Base-by-base conservation (phyloP, 1,140 invertebrate species). In the Drosophila rufa region DNA sequence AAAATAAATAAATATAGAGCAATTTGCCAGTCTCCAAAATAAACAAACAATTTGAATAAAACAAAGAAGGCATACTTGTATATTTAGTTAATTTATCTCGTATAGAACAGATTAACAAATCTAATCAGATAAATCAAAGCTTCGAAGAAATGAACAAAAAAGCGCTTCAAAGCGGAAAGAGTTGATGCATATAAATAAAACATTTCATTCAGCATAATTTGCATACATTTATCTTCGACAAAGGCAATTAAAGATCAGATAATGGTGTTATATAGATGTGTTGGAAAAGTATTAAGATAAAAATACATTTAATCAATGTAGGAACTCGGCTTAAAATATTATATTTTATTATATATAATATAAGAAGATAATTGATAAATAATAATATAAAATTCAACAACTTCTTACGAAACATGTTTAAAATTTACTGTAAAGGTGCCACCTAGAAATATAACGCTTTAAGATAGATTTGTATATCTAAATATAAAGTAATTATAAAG, bases 131-230 rank as follows among this genome's bases (percentile, higher is more conserved):
- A 30, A 71, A 42, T 68, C 42, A 57, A 48, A 36, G 47, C 22
- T 12, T 55, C 33, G 3, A 46, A 38, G 27, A 57, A 58, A 66
- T 11, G 19, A 17, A 56, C 11, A 56, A 47, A 45, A 22, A 17
- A 36, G 33, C 9, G 33, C 33, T 38, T 43, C 5, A 65, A 57
- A 42, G 36, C 38, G 2, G 15, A 55, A n/a, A 62, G 22, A 68
- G 11, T 38, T 38, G 17, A 55, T 38, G 12, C 6, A 36, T 33
- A 45, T 66, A 50, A 62, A 66, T 69, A 45, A 45, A 68, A 45
- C 25, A 42, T 50, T 51, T 55, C 38, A 33, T 38, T 69, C 57
- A 69, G 50, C 65, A 69, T 69, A 69, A 56, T 40, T 70, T 17
- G 59, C 27, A 51, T 66, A 69, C 46, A 48, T 71, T 47, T 38